phyloP scores from a whole-genome alignment of 64 coral and sea anemone species.

The Porites lutea region DNA sequence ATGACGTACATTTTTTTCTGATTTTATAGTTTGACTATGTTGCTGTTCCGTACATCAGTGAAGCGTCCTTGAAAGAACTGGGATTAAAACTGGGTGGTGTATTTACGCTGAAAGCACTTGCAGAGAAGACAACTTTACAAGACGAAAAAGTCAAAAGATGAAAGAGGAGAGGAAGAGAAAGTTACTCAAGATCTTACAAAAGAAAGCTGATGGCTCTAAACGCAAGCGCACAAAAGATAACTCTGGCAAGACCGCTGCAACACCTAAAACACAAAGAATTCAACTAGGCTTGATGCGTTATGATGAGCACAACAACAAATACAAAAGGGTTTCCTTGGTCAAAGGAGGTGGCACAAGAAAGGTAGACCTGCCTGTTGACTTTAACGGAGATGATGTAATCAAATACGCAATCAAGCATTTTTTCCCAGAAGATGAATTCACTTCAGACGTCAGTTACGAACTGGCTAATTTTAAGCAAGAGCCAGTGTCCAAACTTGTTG shows the following conservation, averaged over 20 bases:
- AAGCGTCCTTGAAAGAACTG: background rate
- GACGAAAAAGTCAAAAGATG: background rate
- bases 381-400: slow-evolving; percentile 9
- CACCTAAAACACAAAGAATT: background rate
- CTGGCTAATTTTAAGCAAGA: slow-evolving; percentile 28
- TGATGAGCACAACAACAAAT: background rate
- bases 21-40: background rate
- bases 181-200: background rate
- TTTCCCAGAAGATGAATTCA: slow-evolving; percentile 8
- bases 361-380: slow-evolving; percentile 2
- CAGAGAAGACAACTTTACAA: background rate
- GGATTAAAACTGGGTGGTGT: background rate
- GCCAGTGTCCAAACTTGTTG: background rate
- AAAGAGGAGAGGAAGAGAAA: slow-evolving; percentile 5
- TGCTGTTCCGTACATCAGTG: background rate
- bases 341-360: slow-evolving; percentile 18
- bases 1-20: background rate
- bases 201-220: background rate
- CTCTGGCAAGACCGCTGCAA: background rate
- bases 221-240: background rate
- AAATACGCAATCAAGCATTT: background rate
- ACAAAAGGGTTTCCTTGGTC: background rate
- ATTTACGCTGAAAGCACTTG: background rate
- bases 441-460: background rate
- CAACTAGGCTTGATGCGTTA: background rate